Conservation (phyloP, 2,888 invertebrate genomes). For the Dusona sp. region DNA sequence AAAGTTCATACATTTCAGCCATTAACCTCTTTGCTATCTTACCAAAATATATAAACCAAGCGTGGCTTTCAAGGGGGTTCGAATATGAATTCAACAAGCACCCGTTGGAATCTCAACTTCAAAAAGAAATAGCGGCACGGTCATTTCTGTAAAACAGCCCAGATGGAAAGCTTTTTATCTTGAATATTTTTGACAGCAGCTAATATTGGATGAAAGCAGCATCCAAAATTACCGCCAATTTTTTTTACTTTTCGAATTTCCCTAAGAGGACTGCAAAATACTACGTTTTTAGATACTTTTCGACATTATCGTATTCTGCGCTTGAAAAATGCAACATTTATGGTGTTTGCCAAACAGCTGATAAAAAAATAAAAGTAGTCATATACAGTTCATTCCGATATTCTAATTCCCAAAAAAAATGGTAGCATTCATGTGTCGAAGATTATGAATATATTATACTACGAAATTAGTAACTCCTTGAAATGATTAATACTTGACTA, state of each 20-base stretch:
- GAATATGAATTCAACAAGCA: background rate
- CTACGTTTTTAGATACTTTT: too few species aligned
- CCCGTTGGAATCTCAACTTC: background rate
- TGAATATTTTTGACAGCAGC: background rate
- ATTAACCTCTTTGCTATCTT: background rate
- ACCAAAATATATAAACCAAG: background rate
- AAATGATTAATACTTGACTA: background rate
- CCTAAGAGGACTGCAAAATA: too few species aligned
- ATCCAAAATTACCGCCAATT: too few species aligned
- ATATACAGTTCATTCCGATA: background rate
- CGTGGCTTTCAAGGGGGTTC: background rate
- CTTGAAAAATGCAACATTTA: background rate
- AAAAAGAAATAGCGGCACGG: background rate
- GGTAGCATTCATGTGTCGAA: background rate
- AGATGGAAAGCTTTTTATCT: background rate
- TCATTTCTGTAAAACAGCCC: background rate
- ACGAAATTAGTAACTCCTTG: background rate
- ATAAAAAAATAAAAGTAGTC: background rate
- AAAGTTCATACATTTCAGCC: background rate
- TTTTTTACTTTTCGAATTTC: too few species aligned
- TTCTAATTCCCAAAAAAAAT: background rate
- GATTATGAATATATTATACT: too few species aligned
- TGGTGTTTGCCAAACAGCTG: background rate
- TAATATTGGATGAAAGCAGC: background rate
- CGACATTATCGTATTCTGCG: background rate